Base-by-base conservation (phyloP, 2,797 vertebrate genomes). In the Xerus rutilus region DNA sequence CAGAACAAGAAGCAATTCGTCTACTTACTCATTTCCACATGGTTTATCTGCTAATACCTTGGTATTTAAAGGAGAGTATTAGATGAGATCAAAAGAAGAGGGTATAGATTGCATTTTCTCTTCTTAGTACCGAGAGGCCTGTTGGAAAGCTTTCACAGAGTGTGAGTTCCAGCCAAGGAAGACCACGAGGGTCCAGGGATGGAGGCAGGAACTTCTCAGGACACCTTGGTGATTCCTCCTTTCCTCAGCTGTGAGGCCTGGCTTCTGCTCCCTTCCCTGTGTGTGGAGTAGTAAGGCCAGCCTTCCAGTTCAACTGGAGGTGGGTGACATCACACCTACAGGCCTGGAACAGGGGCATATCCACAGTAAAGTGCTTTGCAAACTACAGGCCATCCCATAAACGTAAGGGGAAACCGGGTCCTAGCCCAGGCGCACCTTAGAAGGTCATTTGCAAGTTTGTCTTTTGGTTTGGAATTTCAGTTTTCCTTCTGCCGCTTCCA, bases 41-140 rank as follows among this genome's bases (percentile, higher is more conserved):
- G 91, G 91, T 94, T 94, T 94, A 89, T 96, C 94, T 67, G 95
- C 76, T 97, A 96, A 98, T 95, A 81, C 94, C 79, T 93, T 43
- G 47, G 97, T 96, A 93, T 94, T 96, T 96, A 97, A 96, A 90
- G 62, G 25, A 90, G 65, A 45, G 87, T 15, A 96, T 94, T 91
- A 96, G 95, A 77, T 7, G 28, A 83, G 94, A 96, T 96, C 67
- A 93, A 35, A 83, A 47, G 67, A 69, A 86, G 62, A 78, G 64
- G 11, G 35, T 52, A 14, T 21, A 85, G 86, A 78, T 91, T 64
- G 20, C 39, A 8, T 59, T 64, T 83, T 74, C 32, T 76, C 32
- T 64, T 76, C 62, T 35, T 32, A 54, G 69, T 3, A 0, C 25
- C 3, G 11, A 89, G 73, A 93, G 69, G 21, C 79, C 52, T 32